Evolutionary conservation across 2,888 invertebrate genomes (phyloP).

Genomic region (Mycogona germanica): DNA sequence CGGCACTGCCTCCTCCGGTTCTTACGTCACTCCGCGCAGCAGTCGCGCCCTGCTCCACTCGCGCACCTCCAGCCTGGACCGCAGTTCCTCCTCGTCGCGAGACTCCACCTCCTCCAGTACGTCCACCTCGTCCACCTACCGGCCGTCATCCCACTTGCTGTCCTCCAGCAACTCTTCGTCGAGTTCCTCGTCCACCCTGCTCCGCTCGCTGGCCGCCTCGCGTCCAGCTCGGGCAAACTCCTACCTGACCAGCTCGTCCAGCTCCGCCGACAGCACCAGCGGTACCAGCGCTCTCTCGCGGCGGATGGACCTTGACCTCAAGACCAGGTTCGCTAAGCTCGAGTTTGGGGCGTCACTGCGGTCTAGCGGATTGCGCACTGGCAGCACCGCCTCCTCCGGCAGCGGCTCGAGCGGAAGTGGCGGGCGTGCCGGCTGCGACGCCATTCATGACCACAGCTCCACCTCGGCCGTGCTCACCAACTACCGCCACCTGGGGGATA

Average conservation of each 20-base stretch:
- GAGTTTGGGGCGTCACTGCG: not conserved
- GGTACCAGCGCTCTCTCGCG: not conserved
- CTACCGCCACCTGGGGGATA: constrained; percentile 1
- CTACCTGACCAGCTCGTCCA: too few species aligned
- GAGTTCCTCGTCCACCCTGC: not conserved
- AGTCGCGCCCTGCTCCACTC: not conserved
- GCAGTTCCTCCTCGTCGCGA: too few species aligned
- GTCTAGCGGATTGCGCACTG: not conserved
- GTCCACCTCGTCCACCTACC: not conserved
- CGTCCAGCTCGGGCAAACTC: not conserved
- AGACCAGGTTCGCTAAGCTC: not conserved
- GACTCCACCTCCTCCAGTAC: too few species aligned
- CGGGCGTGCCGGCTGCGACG: constrained; percentile 9
- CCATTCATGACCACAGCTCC: constrained; percentile 9
- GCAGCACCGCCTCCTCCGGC: not conserved
- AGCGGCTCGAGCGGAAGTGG: too few species aligned
- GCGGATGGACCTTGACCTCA: not conserved
- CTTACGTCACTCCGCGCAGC: too few species aligned
- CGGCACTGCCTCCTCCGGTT: too few species aligned
- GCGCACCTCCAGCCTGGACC: constrained; percentile 4
- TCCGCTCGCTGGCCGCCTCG: too few species aligned
- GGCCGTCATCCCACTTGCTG: not conserved
- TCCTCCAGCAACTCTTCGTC: not conserved
- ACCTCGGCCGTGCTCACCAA: constrained; percentile 11
- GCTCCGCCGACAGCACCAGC: not conserved